phyloP scores from a whole-genome alignment of 2,888 invertebrate genomes.

The Rhamphomyia laevipes region DNA sequence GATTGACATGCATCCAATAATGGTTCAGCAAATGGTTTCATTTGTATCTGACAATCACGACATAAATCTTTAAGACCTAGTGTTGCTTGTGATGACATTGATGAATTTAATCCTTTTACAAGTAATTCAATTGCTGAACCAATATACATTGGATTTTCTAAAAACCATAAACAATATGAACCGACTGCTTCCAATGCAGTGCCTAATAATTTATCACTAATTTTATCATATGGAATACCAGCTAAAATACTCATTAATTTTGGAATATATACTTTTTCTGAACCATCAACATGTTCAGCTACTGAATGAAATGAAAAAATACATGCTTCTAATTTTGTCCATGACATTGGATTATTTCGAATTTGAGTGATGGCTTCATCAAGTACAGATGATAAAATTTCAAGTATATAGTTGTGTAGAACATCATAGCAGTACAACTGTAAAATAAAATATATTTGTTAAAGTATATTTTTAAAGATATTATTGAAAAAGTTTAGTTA shows the following conservation, averaged over 20 bases:
- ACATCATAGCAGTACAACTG: slow-evolving; percentile 82
- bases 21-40: slow-evolving; percentile 64
- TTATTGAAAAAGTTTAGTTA: too few species aligned
- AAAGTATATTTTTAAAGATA: too few species aligned
- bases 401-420: slow-evolving; percentile 59
- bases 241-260: slow-evolving; percentile 49
- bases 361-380: slow-evolving; percentile 42
- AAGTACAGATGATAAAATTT: slow-evolving; percentile 54
- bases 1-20: slow-evolving; percentile 61
- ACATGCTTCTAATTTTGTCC: slow-evolving; percentile 52
- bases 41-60: slow-evolving; percentile 62
- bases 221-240: slow-evolving; percentile 48
- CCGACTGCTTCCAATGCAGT: slow-evolving; percentile 70
- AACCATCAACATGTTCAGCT: slow-evolving; percentile 48
- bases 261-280: slow-evolving; percentile 45
- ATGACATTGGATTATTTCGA: slow-evolving; percentile 35
- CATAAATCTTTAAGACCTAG: slow-evolving; percentile 82
- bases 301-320: slow-evolving; percentile 54
- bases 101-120: slow-evolving; percentile 50
- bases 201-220: slow-evolving; percentile 50
- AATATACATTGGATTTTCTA: slow-evolving; percentile 55
- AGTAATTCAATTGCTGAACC: slow-evolving; percentile 56
- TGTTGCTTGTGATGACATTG: slow-evolving; percentile 68
- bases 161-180: slow-evolving; percentile 78
- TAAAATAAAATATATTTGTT: slow-evolving; percentile 18